Conservation (phyloP, 2,797 vertebrate species). For the Ctenosaura bakeri region DNA sequence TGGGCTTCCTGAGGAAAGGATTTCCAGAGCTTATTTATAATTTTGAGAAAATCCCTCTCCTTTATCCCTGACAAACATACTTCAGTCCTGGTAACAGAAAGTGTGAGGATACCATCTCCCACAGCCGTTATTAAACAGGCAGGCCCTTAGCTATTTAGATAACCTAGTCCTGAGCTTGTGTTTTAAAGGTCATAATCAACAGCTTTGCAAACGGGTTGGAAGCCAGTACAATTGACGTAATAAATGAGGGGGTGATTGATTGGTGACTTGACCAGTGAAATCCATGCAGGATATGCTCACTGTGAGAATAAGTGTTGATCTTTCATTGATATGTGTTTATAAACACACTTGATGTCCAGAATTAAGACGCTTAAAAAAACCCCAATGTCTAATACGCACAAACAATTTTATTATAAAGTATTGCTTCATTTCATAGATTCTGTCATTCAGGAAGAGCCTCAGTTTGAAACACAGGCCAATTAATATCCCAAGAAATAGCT, state of each 20-base stretch:
- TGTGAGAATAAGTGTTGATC: not conserved
- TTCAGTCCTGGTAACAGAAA: not conserved
- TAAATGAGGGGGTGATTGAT: not conserved
- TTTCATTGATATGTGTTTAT: not conserved
- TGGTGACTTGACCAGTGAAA: not conserved
- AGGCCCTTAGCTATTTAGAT: not conserved
- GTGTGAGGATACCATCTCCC: not conserved
- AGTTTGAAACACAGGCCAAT: not conserved
- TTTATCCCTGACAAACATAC: not conserved
- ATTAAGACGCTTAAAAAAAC: conserved; percentile 20
- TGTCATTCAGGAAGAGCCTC: not conserved
- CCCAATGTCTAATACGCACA: too few relatives aligned
- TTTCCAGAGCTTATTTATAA: not conserved
- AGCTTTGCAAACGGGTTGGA: not conserved
- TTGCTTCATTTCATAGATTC: not conserved
- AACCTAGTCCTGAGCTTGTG: not conserved
- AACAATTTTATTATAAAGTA: not conserved
- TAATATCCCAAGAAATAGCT: not conserved
- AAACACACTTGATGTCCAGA: conserved; percentile 7
- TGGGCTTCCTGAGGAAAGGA: not conserved
- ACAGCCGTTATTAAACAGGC: too few relatives aligned
- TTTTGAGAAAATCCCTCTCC: not conserved
- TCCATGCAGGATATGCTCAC: not conserved
- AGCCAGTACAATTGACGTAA: not conserved
- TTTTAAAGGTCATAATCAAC: not conserved